Conservation (phyloP, 2,888 invertebrate species). For the Laspeyria flexula region DNA sequence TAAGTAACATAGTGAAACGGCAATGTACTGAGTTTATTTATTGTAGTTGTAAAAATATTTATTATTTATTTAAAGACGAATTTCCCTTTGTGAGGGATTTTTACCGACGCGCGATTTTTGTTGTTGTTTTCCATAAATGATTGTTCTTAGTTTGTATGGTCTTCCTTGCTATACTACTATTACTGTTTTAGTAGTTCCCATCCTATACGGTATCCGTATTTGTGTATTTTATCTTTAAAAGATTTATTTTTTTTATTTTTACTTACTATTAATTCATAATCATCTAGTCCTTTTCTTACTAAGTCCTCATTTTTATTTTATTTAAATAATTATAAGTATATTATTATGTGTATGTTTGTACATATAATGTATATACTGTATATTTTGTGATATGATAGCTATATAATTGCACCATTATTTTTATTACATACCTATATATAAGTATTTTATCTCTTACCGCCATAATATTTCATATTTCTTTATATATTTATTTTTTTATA, state of each 20-base stretch:
- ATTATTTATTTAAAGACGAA: slow-evolving; percentile 71
- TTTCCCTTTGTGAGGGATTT: slow-evolving; percentile 73
- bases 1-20: slow-evolving; percentile 41
- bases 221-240: slow-evolving; percentile 75
- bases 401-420: slow-evolving; percentile 27
- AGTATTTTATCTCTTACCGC: neutral
- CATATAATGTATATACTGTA: slow-evolving; percentile 7
- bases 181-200: slow-evolving; percentile 79
- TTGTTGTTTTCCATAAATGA: slow-evolving; percentile 76
- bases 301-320: slow-evolving; percentile 54
- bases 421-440: neutral
- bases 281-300: slow-evolving; percentile 70
- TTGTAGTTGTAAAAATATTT: slow-evolving; percentile 72
- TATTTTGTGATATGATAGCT: slow-evolving; percentile 28
- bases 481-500: slow-evolving; percentile 4
- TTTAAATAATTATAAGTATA: slow-evolving; percentile 40
- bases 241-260: slow-evolving; percentile 41
- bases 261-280: slow-evolving; percentile 35
- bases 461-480: neutral
- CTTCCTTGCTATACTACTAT: slow-evolving; percentile 73
- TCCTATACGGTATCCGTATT: slow-evolving; percentile 83
- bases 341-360: slow-evolving; percentile 32
- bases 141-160: slow-evolving; percentile 80
- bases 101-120: slow-evolving; percentile 53
- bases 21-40: slow-evolving; percentile 68